Conservation (phyloP, 1,140 invertebrate genomes). For the Yoshiicerus persimilis region DNA sequence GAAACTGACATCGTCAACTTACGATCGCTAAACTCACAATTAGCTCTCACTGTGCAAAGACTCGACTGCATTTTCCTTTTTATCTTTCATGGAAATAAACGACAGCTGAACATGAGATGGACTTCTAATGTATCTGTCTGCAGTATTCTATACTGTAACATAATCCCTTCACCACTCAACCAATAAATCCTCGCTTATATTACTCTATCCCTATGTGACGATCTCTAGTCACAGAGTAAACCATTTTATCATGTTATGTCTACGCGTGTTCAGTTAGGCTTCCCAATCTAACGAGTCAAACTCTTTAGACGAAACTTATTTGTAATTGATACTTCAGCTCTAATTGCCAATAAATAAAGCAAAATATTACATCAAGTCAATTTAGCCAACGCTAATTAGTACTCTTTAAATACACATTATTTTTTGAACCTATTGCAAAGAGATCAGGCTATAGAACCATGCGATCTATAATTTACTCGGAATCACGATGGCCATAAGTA, state of each 20-base stretch:
- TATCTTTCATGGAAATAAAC: slow-evolving; percentile 2
- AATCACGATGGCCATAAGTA: too few species aligned
- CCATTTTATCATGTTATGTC: too few species aligned
- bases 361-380: not conserved
- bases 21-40: not conserved
- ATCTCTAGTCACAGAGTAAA: too few species aligned
- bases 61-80: not conserved
- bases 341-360: not conserved
- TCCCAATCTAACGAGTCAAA: too few species aligned
- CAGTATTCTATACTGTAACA: not conserved
- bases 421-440: too few species aligned
- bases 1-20: not conserved
- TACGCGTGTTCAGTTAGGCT: too few species aligned
- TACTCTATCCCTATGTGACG: too few species aligned
- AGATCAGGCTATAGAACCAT: too few species aligned
- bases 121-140: not conserved
- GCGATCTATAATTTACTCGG: too few species aligned
- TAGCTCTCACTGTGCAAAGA: not conserved
- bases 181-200: too few species aligned
- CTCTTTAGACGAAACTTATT: too few species aligned
- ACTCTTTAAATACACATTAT: not conserved
- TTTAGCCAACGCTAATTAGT: not conserved
- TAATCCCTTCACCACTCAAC: not conserved
- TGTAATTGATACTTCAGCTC: not conserved
- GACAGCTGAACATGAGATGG: not conserved